Percentiles rank a stretch among this genome's conserved stretches.
phyloP scores from a whole-genome alignment of 2,888 invertebrate species.

The Noctua fimbriata region DNA sequence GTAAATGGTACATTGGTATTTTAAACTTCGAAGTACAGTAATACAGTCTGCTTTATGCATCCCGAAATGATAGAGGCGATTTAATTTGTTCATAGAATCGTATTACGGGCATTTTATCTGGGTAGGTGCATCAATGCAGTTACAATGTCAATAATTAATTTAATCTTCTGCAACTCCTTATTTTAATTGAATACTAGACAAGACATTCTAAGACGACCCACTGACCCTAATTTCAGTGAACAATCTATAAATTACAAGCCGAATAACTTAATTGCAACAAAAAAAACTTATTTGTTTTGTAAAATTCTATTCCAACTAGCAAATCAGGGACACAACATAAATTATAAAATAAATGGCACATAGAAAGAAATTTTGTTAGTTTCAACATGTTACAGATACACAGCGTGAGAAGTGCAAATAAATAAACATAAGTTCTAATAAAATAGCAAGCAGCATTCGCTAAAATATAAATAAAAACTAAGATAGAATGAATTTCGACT shows the following conservation, averaged over 20 bases:
- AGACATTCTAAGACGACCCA: background rate
- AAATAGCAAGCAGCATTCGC: background rate
- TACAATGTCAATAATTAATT: background rate
- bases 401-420: background rate
- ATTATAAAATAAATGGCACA: background rate
- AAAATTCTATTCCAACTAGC: background rate
- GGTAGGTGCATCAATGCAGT: background rate
- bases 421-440: slow-evolving; percentile 17
- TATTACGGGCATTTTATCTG: background rate
- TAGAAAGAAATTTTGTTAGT: too few species aligned
- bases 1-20: too few species aligned
- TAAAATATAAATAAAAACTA: background rate
- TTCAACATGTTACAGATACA: background rate
- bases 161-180: background rate
- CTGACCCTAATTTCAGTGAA: background rate
- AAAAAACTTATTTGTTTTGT: background rate
- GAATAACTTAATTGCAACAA: background rate
- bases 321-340: background rate
- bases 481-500: slow-evolving; percentile 64
- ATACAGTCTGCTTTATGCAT: too few species aligned
- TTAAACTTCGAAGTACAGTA: too few species aligned
- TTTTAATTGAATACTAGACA: slow-evolving; percentile 5
- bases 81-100: background rate
- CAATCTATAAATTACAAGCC: background rate
- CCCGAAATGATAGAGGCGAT: too few species aligned